Percentiles rank a stretch among this genome's conserved stretches.
Conservation (phyloP, 2,113 vertebrate species). For the Microtus ochrogaster region DNA sequence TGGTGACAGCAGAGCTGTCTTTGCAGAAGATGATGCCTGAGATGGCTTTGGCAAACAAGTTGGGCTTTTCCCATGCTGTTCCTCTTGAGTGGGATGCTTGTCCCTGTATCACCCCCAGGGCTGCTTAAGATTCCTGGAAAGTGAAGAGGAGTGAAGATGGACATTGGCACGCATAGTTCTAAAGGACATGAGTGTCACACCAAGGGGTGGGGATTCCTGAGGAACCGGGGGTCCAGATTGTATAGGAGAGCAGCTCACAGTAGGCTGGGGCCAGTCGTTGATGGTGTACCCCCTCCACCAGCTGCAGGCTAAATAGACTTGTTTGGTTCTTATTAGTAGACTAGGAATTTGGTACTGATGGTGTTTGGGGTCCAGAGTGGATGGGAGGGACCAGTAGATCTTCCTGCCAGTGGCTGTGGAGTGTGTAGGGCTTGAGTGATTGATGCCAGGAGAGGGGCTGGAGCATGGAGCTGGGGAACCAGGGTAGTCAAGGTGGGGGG, state of each 20-base stretch:
- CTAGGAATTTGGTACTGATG: neutral
- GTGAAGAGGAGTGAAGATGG: neutral
- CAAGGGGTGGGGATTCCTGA: neutral
- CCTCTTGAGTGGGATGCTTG: neutral
- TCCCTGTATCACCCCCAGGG: neutral
- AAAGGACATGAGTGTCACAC: accelerated
- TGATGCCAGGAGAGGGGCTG: neutral
- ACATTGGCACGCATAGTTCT: neutral
- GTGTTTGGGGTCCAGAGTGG: neutral
- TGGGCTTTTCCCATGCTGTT: neutral
- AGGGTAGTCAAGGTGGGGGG: neutral
- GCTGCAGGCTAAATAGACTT: neutral
- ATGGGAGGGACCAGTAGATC: neutral
- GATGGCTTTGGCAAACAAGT: neutral
- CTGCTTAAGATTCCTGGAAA: neutral
- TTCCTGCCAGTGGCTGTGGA: neutral
- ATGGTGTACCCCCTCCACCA: neutral
- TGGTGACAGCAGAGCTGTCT: neutral
- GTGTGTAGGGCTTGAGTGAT: accelerated
- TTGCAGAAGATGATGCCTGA: neutral
- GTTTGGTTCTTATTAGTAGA: neutral
- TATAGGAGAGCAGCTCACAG: neutral
- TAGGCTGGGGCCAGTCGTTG: neutral
- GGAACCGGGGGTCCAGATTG: neutral
- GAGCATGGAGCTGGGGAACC: neutral